A percentile compares a stretch with the other conserved stretches of the same genome.
These are phyloP conservation scores for Eledona agricola DNA, from an alignment of 2,888 invertebrate species.

Conservation along the genomic window DNA sequence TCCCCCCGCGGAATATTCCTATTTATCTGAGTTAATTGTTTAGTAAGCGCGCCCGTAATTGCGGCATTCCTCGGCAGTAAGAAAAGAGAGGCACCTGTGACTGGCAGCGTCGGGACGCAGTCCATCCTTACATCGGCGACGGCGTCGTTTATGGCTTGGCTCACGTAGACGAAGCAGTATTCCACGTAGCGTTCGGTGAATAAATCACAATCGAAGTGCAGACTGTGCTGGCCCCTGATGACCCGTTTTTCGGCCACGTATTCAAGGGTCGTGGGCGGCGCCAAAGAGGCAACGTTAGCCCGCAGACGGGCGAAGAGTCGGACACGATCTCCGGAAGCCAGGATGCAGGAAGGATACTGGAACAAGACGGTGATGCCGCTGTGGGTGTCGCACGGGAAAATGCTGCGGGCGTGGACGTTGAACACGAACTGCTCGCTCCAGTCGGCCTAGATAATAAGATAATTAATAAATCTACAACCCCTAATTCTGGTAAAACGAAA, in stretches of 20 bases:
- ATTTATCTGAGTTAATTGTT: constrained; percentile 29
- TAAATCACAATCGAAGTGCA: constrained; percentile 81
- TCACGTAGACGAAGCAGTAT: constrained; percentile 89
- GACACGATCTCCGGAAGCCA: constrained; percentile 80
- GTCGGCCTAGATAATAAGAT: constrained; percentile 68
- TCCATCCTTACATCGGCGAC: constrained; percentile 86
- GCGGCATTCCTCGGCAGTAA: constrained; percentile 13
- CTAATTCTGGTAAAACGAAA: no score
- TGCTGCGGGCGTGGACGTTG: constrained; percentile 84
- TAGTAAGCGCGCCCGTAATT: constrained; percentile 24
- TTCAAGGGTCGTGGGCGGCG: constrained; percentile 71
- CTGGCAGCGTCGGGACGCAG: constrained; percentile 83
- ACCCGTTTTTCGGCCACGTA: constrained; percentile 75
- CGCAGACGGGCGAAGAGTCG: constrained; percentile 79
- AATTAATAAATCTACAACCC: not conserved
- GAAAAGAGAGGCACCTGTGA: constrained; percentile 70
- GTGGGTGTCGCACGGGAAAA: constrained; percentile 82
- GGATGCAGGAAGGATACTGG: constrained; percentile 84
- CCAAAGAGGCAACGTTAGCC: constrained; percentile 74
- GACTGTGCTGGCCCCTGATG: constrained; percentile 75
- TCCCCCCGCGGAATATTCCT: constrained; percentile 28
- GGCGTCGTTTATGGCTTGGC: constrained; percentile 84
- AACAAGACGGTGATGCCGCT: constrained; percentile 79
- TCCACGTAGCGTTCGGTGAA: constrained; percentile 86
- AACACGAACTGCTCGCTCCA: constrained; percentile 88